A percentile compares a stretch with the other conserved stretches of the same genome.
Evolutionary conservation across 2,797 vertebrate species (phyloP).

Genomic region (Sphaeramia orbicularis): DNA sequence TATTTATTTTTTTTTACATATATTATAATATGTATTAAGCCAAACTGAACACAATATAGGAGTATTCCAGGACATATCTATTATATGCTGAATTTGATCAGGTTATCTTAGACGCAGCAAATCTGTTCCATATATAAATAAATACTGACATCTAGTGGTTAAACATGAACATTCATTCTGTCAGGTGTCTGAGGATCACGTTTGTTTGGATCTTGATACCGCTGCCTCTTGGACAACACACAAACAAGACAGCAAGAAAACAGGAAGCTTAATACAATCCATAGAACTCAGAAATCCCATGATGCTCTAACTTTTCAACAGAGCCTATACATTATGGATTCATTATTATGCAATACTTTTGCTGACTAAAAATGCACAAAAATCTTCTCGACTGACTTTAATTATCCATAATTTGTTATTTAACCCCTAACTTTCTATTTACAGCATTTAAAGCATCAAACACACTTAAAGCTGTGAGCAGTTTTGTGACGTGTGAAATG

Average conservation of each 20-base stretch:
- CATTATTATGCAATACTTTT: too few relatives aligned
- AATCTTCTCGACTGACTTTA: background rate
- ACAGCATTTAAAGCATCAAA: background rate
- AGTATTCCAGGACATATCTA: background rate
- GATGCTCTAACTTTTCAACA: too few relatives aligned
- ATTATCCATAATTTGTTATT: background rate
- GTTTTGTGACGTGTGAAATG: background rate
- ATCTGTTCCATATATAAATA: slow-evolving; percentile 55
- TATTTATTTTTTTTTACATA: background rate
- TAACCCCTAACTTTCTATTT: background rate
- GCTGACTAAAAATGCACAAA: background rate
- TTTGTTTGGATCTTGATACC: slow-evolving; percentile 13
- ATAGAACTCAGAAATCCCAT: too few relatives aligned
- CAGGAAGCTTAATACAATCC: background rate
- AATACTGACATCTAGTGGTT: slow-evolving; percentile 81
- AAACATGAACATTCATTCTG: background rate
- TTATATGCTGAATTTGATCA: background rate
- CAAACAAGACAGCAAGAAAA: background rate
- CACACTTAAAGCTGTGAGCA: background rate
- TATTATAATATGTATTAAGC: background rate
- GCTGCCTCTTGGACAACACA: slow-evolving; percentile 42
- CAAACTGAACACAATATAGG: background rate
- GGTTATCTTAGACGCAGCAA: background rate
- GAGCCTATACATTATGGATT: too few relatives aligned
- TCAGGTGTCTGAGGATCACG: background rate